phyloP scores from a whole-genome alignment of 2,113 vertebrate genomes.

The Morphnarchus princeps region DNA sequence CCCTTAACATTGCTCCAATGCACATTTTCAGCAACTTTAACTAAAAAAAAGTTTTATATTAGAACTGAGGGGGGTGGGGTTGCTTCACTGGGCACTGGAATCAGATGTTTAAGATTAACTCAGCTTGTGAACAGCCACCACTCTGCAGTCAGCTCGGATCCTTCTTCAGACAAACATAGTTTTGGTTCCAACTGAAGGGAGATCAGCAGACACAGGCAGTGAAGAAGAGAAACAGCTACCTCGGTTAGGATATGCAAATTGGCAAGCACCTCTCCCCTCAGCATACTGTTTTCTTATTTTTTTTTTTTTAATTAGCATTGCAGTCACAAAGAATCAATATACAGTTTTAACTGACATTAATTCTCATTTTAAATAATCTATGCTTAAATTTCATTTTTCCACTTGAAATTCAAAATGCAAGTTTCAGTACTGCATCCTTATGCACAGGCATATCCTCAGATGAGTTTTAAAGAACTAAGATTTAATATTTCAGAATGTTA shows the following conservation, averaged over 20 bases:
- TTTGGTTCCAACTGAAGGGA: background rate
- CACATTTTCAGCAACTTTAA: background rate
- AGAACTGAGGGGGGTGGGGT: background rate
- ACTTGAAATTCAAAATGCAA: background rate
- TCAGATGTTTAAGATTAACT: background rate
- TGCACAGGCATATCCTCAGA: background rate
- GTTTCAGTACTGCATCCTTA: background rate
- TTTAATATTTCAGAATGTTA: background rate
- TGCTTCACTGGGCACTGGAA: background rate
- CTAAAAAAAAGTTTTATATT: background rate
- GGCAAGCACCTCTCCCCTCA: background rate
- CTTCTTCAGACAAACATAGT: background rate
- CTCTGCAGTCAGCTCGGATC: background rate
- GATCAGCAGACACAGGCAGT: background rate
- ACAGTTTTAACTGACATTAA: background rate
- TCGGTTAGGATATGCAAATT: background rate
- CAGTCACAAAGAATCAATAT: background rate
- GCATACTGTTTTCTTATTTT: too few relatives aligned
- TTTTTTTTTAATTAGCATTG: background rate
- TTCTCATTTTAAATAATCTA: background rate
- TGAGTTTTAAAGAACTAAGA: background rate
- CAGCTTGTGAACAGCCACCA: background rate
- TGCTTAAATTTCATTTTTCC: background rate
- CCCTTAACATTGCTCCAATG: background rate
- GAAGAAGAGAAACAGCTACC: background rate